Percentiles rank a stretch among this genome's conserved stretches.
These are phyloP conservation scores for Aplodontia rufa DNA, from an alignment of 2,113 vertebrate species.

Conservation along the genomic window DNA sequence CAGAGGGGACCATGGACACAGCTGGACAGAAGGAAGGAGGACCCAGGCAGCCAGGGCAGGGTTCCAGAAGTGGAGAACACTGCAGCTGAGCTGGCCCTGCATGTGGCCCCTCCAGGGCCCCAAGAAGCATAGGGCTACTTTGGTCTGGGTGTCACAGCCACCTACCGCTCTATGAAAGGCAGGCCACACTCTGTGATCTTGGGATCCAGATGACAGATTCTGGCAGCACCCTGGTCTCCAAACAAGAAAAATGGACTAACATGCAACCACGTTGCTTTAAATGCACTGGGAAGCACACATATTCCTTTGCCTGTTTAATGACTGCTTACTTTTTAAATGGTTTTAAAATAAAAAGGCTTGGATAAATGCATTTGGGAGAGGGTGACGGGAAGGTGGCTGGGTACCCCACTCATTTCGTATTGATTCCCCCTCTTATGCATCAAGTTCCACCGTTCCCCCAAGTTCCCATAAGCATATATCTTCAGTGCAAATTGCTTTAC, in stretches of 20 bases:
- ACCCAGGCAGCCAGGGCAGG: neutral
- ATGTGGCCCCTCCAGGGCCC: neutral
- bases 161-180: fast-evolving
- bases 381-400: conserved; percentile 22
- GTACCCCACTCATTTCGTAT: neutral
- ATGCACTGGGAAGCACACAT: conserved; percentile 61
- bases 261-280: too few relatives aligned
- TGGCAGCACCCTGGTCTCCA: too few relatives aligned
- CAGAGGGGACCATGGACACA: fast-evolving
- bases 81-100: too few relatives aligned
- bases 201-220: too few relatives aligned
- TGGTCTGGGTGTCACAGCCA: neutral
- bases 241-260: conserved; percentile 39
- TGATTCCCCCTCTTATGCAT: neutral
- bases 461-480: conserved; percentile 47
- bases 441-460: neutral
- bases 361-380: conserved; percentile 43
- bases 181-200: neutral
- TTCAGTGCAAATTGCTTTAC: conserved; percentile 42
- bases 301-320: conserved; percentile 74
- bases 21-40: neutral
- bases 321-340: conserved; percentile 72
- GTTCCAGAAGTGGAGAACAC: fast-evolving
- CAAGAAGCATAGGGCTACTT: fast-evolving
- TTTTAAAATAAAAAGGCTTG: conserved; percentile 75